A percentile compares a stretch with the other conserved stretches of the same genome.
These are phyloP conservation scores for Tipula lateralis DNA, from an alignment of 2,888 invertebrate genomes.

Conservation along the genomic window DNA sequence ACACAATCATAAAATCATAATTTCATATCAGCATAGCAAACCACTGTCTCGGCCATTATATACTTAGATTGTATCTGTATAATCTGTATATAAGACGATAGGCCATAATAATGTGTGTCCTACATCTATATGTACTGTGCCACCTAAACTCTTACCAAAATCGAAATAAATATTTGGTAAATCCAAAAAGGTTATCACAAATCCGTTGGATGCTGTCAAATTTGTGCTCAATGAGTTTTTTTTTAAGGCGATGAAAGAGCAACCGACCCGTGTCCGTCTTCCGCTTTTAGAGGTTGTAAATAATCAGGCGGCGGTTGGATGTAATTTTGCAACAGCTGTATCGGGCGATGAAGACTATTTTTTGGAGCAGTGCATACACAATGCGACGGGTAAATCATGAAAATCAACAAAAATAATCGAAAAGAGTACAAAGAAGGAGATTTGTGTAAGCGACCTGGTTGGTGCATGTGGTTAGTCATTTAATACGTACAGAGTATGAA, in stretches of 20 bases:
- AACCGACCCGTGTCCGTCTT: neutral
- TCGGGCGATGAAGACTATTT: neutral
- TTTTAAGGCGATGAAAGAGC: neutral
- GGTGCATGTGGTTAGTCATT: neutral
- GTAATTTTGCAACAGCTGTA: neutral
- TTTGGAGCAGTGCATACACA: neutral
- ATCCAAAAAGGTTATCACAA: neutral
- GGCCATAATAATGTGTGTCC: neutral
- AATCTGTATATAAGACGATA: no score
- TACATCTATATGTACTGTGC: neutral
- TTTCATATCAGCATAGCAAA: no score
- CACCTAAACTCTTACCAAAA: neutral
- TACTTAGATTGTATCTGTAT: no score
- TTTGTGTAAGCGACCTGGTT: neutral
- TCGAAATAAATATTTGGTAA: neutral
- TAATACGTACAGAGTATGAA: neutral
- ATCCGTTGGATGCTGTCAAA: neutral
- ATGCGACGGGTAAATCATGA: neutral
- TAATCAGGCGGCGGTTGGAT: neutral
- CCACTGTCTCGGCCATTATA: no score
- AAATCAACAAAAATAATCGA: neutral
- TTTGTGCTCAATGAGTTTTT: neutral
- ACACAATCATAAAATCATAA: no score
- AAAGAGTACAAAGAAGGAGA: neutral
- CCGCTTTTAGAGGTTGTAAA: neutral